Evolutionary conservation across 2,113 vertebrate species (phyloP), one percentile per base, ranked within the genome.

Genomic region (Tragulus kanchil): DNA sequence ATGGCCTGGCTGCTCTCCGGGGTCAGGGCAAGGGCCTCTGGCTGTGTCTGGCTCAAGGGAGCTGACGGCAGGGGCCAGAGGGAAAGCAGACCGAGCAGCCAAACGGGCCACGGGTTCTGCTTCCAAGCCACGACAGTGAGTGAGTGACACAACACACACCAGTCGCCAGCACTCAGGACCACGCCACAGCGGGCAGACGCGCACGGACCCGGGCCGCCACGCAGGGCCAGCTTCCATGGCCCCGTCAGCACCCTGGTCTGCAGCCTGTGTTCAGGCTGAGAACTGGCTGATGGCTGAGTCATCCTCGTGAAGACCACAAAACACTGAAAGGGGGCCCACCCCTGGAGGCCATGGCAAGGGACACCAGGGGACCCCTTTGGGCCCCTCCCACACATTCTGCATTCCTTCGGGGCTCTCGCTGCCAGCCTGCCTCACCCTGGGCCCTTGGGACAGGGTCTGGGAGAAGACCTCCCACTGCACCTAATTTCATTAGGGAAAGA

Each of bases 161-260:
- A 96, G n/a, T 69, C 96, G 82, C 61, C 58, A 77, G 69, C 83
- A 96, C 71, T 79, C 90, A 77, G 42, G 78, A 89, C 89, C 28
- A n/a, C 3, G 28, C 93, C 64, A 1, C 58, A 12, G 87, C 0
- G n/a, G n/a, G 67, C 1, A 0, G 19, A 90, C 93, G 84, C 0
- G 0, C 92, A 78, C 45, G 85, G 84, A 84, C 89, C 88, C 3
- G 65, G 77, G 90, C 71, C 2, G 3, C 90, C 89, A 65, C 64
- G 97, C 85, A 79, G 62, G 6, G 4, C 31, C 65, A 5, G 69
- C 82, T 17, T 6, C 90, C 0, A 0, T 0, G 45, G 86, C 67
- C 67, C 17, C 0, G 0, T 3, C 6, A 71, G 83, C 11, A 4
- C 65, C 71, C 62, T 25, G 21, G 65, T 26, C 28, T 59, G 50